Base-by-base conservation (phyloP, 1,140 invertebrate species). In the Phortica variegata region DNA sequence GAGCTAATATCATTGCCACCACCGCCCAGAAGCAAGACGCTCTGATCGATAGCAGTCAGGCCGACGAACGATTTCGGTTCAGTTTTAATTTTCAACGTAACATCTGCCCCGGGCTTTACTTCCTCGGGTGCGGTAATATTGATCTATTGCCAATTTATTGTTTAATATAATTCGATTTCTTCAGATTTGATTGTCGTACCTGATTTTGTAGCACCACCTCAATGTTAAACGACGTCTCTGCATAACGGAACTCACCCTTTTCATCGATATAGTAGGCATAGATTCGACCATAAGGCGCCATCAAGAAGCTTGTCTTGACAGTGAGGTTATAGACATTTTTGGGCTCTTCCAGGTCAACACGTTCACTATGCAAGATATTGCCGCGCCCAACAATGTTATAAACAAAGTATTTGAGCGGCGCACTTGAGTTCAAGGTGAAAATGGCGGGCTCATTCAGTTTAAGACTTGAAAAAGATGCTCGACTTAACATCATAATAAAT, bases 371-470 rank as follows among this genome's bases (percentile, higher is more conserved):
- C 1, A 94, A 77, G 12, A 97, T 85, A 72, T 93, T 87, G 2
- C 93, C 93, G 33, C 93, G 82, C 13, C 91, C 91, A 49, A 98
- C 79, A 17, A 98, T 82, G 62, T 93, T 83, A 63, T 91, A 93
- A 52, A 82, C 86, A 15, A 92, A 79, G 54, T 89, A 84, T 43
- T 83, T 82, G 61, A 97, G 75, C 0, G 85, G 84, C 49, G 85
- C 83, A 0, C 92, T 95, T 2, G 89, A 88, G 59, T 90, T 89
- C 1, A 97, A 82, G 47, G 86, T 81, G 12, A 95, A 83, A 49
- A 87, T 82, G 16, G 94, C 80, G 47, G 91, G 87, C 52, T 85
- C 77, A 48, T 88, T 88, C 47, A 85, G 83, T 26, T 75, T 79
- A 0, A 86, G 84, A 20, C 81, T 74, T 40, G 3, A 47, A 53